Evolutionary conservation across 2,888 invertebrate genomes (phyloP), one percentile per base, ranked within the genome.

Genomic region (Cataglyphis altisquamis): DNA sequence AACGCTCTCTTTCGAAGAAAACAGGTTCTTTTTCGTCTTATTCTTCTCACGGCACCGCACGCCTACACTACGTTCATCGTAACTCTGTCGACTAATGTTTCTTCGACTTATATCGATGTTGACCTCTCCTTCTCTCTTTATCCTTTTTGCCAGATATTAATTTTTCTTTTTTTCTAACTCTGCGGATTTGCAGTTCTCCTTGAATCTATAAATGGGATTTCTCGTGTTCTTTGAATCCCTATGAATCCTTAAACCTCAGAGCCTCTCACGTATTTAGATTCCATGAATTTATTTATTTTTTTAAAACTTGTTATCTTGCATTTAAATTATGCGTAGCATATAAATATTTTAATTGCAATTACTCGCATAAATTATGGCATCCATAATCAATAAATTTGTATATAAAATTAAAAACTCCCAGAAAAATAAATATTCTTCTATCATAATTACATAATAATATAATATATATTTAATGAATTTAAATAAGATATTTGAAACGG

Each of bases 11-110:
- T 85, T 89, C 91, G 86, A 82, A 90, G 90, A 91, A 90, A 94
- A 94, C 94, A 92, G 92, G 94, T 93, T 94, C 93, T 83, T 92
- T 92, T 91, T 92, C 91, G 88, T 89, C 87, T 85, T 87, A 86
- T 87, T 84, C 87, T 87, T 86, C 87, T 88, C 89, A 88, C 89
- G 89, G 86, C 84, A 82, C 83, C 84, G 86, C 52, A 29, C 82
- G 60, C 82, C 88, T 88, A 90, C 85, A 87, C 80, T 87, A 70
- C 75, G 73, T 90, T 89, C 88, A 86, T 82, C 88, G 73, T 92
- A 91, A 92, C 92, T 92, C 83, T 55, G 41, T 67, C 29, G n/a
- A 39, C 67, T 77, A 77, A 67, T 77, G 67, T 55, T 67, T 55
- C 64, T 78, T 39, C 25, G 41, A 66, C 36, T 70, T 55, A 55